These are phyloP conservation scores for Anguilla marmorata DNA, from an alignment of 2,797 vertebrate genomes.

Conservation along the genomic window DNA sequence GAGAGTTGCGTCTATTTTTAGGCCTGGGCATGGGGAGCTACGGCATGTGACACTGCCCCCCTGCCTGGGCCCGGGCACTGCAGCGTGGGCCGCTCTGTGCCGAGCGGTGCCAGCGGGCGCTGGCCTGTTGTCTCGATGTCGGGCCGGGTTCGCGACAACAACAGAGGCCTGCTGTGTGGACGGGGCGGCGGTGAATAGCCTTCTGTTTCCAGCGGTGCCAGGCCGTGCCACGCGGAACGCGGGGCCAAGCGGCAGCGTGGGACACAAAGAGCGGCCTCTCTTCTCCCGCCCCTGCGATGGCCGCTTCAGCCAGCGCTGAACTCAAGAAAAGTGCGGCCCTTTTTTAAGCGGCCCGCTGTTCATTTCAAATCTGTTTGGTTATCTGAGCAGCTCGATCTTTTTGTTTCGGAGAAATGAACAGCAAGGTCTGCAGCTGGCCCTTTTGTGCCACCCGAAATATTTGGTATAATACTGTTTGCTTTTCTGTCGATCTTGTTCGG, in stretches of 20 bases:
- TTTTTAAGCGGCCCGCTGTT: not conserved
- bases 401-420: not conserved
- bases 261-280: slow-evolving; percentile 47
- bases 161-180: slow-evolving; percentile 45
- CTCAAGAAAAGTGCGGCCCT: not conserved
- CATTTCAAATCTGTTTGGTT: not conserved
- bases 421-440: not conserved
- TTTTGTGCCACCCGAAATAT: not conserved
- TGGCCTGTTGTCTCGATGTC: slow-evolving; percentile 40
- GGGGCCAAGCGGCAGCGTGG: slow-evolving; percentile 15
- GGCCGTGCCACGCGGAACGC: slow-evolving; percentile 31
- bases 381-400: not conserved
- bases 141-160: slow-evolving; percentile 11
- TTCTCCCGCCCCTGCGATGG: slow-evolving; percentile 44
- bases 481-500: not conserved
- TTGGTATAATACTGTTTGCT: not conserved
- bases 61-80: not conserved
- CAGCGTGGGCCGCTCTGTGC: not conserved
- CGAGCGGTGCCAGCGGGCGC: slow-evolving; percentile 51
- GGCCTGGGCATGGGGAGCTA: not conserved
- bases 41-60: not conserved
- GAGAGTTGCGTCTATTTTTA: not conserved
- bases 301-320: not conserved
- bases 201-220: slow-evolving; percentile 57
- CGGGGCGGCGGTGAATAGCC: slow-evolving; percentile 62